phyloP scores from a whole-genome alignment of 2,888 invertebrate species.

The Argynnis bischoffii region DNA sequence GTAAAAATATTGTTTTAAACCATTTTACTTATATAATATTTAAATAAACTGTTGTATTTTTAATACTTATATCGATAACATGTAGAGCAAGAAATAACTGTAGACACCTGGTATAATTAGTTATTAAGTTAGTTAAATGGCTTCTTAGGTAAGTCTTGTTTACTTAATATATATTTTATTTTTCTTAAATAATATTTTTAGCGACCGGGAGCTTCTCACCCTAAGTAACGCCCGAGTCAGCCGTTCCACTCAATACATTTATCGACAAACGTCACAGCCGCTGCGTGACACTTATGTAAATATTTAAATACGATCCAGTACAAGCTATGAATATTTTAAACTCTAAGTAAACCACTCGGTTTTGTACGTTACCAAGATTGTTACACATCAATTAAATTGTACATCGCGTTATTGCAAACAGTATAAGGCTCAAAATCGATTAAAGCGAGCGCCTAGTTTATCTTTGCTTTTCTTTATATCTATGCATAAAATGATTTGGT shows the following conservation, averaged over 20 bases:
- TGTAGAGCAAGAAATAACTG: too few relatives aligned
- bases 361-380: slow-evolving; percentile 66
- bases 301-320: slow-evolving; percentile 84
- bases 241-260: slow-evolving; percentile 75
- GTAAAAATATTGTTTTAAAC: not conserved
- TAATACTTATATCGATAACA: too few relatives aligned
- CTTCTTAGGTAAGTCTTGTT: not conserved
- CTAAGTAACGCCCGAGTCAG: slow-evolving; percentile 50
- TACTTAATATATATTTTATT: not conserved
- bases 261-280: slow-evolving; percentile 79
- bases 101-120: too few relatives aligned
- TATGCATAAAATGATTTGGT: slow-evolving; percentile 79
- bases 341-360: slow-evolving; percentile 78
- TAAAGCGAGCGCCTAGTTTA: slow-evolving; percentile 45
- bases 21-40: not conserved
- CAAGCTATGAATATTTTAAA: slow-evolving; percentile 84
- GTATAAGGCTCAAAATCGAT: slow-evolving; percentile 60
- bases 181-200: slow-evolving; percentile 11
- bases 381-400: slow-evolving; percentile 62
- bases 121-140: not conserved
- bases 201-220: slow-evolving; percentile 39
- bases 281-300: slow-evolving; percentile 83
- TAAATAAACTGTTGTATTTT: not conserved
- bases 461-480: slow-evolving; percentile 64
- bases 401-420: slow-evolving; percentile 54